Evolutionary conservation across 2,888 invertebrate species (phyloP), one percentile per base, ranked within the genome.

Genomic region (Hedya salicella): DNA sequence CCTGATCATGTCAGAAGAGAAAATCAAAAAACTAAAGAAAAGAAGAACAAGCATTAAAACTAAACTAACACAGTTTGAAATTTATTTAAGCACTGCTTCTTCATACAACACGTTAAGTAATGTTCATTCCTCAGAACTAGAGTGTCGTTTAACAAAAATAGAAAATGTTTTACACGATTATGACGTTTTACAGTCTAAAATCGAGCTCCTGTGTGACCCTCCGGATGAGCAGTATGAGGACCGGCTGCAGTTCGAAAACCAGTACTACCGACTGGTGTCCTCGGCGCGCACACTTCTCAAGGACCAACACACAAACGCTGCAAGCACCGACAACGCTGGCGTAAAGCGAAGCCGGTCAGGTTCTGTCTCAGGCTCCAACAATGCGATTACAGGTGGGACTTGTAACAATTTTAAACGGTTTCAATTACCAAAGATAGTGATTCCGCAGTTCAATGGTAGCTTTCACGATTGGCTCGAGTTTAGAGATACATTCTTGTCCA

Each of bases 391-490:
- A 50, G 50, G 50, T 50, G 50, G 50, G 50, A 50, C 50, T 50
- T 32, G 32, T 9, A 44, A 44, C 42, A 44, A 16, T 44, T 44
- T 44, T 44, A 44, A 44, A 5, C 42, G 42, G 6, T 44, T 44
- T 16, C 14, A 44, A 16, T 44, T 44, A 8, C 46, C 57, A 0
- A 57, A 57, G 14, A 57, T 57, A 32, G 13, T 32, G 13, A 30
- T 57, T 16, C 57, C 46, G 11, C 30, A 46, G 8, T 46, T 46
- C 17, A 46, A 46, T 32, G 57, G 57, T 6, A 32, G 32, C 36
- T 59, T 36, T 48, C 57, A 59, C 6, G 5, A 59, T 19, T 59
- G 46, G 46, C 57, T 59, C n/a, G 57, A 59, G 19, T 59, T 48
- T 19, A 46, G 46, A 17, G 59, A 49, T 9, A 48, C 39, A 8